These are phyloP conservation scores for Etheostoma nigrum DNA, from an alignment of 2,797 vertebrate genomes.

Conservation along the genomic window DNA sequence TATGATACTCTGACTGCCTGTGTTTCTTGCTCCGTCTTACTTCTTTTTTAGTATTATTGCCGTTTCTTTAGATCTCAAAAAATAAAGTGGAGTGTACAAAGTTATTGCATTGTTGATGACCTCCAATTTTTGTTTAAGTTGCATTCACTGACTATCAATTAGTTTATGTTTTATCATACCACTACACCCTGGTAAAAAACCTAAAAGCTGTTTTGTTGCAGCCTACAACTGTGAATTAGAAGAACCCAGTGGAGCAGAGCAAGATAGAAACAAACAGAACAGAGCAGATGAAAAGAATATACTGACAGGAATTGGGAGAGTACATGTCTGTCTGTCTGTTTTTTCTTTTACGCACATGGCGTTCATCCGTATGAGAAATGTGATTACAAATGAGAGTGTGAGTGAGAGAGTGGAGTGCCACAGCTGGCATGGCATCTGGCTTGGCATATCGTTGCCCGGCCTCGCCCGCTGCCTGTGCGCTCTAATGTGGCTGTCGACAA, in stretches of 20 bases:
- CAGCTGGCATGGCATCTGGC: slow-evolving; percentile 88
- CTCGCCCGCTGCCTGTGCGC: slow-evolving; percentile 78
- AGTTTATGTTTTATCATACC: not conserved
- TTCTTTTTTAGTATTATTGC: not conserved
- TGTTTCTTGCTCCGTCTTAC: not conserved
- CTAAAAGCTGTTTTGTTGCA: not conserved
- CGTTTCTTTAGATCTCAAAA: not conserved
- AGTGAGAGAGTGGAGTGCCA: slow-evolving; percentile 77
- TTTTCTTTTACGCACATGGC: slow-evolving; percentile 68
- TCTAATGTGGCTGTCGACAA: slow-evolving; percentile 87
- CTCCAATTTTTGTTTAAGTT: not conserved
- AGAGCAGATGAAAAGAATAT: slow-evolving; percentile 32
- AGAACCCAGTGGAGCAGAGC: not conserved
- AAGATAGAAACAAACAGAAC: not conserved
- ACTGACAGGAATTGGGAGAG: slow-evolving; percentile 40
- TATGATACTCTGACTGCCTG: not conserved
- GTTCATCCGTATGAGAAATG: slow-evolving; percentile 85
- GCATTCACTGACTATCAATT: not conserved
- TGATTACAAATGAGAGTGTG: slow-evolving; percentile 85
- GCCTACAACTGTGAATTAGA: not conserved
- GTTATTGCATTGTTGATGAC: not conserved
- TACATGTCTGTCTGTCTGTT: slow-evolving; percentile 68
- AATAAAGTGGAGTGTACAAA: not conserved
- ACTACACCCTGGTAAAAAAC: not conserved
- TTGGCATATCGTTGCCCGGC: slow-evolving; percentile 84